A percentile compares a stretch with the other conserved stretches of the same genome.
phyloP scores from a whole-genome alignment of 2,888 invertebrate species.

The Nipponacmea schrenckii region DNA sequence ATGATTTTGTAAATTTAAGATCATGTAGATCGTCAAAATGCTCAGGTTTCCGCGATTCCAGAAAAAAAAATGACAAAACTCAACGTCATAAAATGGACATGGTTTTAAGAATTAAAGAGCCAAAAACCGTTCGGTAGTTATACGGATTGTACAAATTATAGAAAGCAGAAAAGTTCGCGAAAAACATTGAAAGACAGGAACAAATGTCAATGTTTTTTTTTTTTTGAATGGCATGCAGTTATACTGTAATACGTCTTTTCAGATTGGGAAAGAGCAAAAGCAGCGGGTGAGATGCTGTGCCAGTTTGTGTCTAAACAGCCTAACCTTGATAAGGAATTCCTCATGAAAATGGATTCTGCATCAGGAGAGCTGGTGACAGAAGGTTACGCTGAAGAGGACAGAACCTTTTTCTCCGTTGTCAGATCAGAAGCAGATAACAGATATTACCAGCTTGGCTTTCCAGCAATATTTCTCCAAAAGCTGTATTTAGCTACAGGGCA shows the following conservation, averaged over 20 bases:
- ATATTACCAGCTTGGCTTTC: conserved; percentile 15
- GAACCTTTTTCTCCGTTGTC: conserved; percentile 7
- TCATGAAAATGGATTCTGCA: conserved; percentile 14
- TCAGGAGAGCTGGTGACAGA: conserved; percentile 4
- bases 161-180: too few species aligned
- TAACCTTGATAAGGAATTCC: conserved; percentile 17
- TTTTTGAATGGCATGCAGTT: too few species aligned
- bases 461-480: conserved; percentile 13
- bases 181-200: too few species aligned
- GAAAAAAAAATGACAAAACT: too few species aligned
- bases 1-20: too few species aligned
- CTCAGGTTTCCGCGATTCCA: too few species aligned
- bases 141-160: too few species aligned
- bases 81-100: too few species aligned
- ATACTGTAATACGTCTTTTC: background rate
- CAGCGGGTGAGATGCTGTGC: conserved; percentile 3
- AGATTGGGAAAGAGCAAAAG: conserved; percentile 12
- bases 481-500: conserved; percentile 11
- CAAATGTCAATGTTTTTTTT: too few species aligned
- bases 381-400: conserved; percentile 13
- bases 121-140: too few species aligned
- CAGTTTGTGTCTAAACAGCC: conserved; percentile 12
- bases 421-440: conserved; percentile 8
- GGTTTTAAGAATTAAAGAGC: too few species aligned
- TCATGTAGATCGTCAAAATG: too few species aligned